Conservation (phyloP, 2,888 invertebrate species). For the Apoderus coryli region DNA sequence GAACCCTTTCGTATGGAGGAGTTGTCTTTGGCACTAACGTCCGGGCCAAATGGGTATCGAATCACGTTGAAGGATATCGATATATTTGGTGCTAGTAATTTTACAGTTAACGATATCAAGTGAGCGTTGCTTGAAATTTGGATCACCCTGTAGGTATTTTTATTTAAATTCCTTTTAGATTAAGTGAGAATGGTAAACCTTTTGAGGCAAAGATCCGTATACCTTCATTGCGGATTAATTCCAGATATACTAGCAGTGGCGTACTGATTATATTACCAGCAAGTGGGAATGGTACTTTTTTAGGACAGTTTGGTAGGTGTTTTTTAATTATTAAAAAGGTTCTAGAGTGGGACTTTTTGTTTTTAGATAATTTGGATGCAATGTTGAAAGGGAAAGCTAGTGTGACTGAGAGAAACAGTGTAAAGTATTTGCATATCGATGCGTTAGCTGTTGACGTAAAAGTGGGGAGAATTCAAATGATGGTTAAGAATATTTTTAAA, state of each 20-base stretch:
- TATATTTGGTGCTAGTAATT: conserved; percentile 49
- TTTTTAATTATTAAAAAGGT: neutral
- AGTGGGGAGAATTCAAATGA: conserved; percentile 47
- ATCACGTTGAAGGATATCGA: conserved; percentile 43
- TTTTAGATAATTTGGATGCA: conserved; percentile 41
- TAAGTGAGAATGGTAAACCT: conserved; percentile 44
- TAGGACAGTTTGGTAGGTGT: conserved; percentile 42
- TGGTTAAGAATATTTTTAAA: conserved; percentile 50
- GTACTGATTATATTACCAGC: conserved; percentile 55
- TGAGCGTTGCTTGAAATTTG: neutral
- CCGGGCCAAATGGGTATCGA: conserved; percentile 42
- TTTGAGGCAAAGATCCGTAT: conserved; percentile 49
- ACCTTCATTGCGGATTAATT: conserved; percentile 48
- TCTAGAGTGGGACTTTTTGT: neutral
- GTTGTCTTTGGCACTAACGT: conserved; percentile 41
- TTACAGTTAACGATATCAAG: conserved; percentile 32
- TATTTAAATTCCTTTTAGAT: conserved; percentile 25
- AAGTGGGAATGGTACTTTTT: conserved; percentile 54
- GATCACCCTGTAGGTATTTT: too few species aligned
- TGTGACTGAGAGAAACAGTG: conserved; percentile 30
- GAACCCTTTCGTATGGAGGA: conserved; percentile 52
- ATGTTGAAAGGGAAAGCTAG: conserved; percentile 44
- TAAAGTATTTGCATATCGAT: conserved; percentile 46
- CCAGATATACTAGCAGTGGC: conserved; percentile 53
- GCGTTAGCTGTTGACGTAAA: conserved; percentile 43